Evolutionary conservation across 2,888 invertebrate species (phyloP), one percentile per base, ranked within the genome.

Genomic region (Mycalesis mineus): DNA sequence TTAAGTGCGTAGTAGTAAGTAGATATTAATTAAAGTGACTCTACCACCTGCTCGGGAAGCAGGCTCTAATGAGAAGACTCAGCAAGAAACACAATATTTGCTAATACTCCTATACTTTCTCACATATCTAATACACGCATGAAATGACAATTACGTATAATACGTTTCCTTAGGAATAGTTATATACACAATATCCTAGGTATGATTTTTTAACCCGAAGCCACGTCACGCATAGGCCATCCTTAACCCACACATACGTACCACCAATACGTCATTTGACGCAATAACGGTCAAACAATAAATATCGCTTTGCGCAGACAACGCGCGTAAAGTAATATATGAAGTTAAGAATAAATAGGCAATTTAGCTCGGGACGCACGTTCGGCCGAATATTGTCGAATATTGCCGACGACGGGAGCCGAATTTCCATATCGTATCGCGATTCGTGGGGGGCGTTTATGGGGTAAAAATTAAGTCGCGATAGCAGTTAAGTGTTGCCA

Each of bases 331-430:
- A 88, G 89, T 90, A 90, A 90, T 90, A 89, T 90, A 90, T 90
- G 90, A 90, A 89, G 88, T 90, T 84, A 88, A 87, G 90, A 88
- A 90, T 90, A 90, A 90, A 90, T 88, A 90, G 90, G 89, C 90
- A 85, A 89, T 90, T 90, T 88, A 83, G 85, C 82, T 77, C 76
- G 81, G 78, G 76, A 74, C 88, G 76, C 90, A 90, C 90, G 90
- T 90, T 72, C 80, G 68, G 65, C 82, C 85, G 88, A 87, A 86
- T 84, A 88, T 86, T 80, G 84, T 82, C 86, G 89, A 90, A 88
- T 88, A 88, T 85, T 74, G 87, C 85, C 86, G 86, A 80, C 80
- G 81, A 81, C 81, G 78, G 73, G 73, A 71, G 75, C 65, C 78
- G 80, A 78, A 89, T 89, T 88, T 87, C 88, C 89, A 89, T 89